Evolutionary conservation across 2,888 invertebrate species (phyloP).

Genomic region (Gibbula magus): DNA sequence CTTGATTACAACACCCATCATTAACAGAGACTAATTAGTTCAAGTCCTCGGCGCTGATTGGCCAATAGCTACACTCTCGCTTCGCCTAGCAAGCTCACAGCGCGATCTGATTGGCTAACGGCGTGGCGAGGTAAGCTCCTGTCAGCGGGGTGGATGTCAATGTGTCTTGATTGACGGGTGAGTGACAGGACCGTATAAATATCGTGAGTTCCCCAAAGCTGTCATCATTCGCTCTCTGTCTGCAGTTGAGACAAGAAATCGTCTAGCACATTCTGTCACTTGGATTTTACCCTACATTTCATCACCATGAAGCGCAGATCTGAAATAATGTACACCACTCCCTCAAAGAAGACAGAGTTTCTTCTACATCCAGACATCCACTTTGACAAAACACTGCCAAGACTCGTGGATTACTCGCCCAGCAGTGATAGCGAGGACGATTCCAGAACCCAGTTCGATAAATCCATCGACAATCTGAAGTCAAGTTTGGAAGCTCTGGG

Average conservation of each 20-base stretch:
- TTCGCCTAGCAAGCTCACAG: no score
- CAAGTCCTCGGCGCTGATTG: not conserved
- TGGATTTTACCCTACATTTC: not conserved
- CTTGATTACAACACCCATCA: not conserved
- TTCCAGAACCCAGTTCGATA: constrained; percentile 5
- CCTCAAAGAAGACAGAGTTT: not conserved
- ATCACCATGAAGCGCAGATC: constrained; percentile 20
- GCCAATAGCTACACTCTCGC: not conserved
- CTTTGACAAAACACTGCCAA: constrained; percentile 1
- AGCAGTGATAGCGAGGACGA: constrained; percentile 8
- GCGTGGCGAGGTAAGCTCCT: not conserved
- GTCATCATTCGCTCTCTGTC: constrained; percentile 9
- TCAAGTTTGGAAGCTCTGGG: constrained; percentile 4
- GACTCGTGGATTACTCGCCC: not conserved
- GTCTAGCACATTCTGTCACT: not conserved
- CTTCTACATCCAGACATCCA: not conserved
- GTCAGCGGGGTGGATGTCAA: not conserved
- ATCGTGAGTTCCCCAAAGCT: not conserved
- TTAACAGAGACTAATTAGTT: not conserved
- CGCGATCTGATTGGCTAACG: no score
- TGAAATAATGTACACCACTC: constrained; percentile 6
- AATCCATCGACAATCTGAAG: constrained; percentile 18
- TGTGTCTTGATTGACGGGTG: not conserved
- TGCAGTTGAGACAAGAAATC: not conserved
- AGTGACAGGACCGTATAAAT: constrained; percentile 11